Conservation (phyloP, 2,888 invertebrate genomes). For the Heliconius aoede region DNA sequence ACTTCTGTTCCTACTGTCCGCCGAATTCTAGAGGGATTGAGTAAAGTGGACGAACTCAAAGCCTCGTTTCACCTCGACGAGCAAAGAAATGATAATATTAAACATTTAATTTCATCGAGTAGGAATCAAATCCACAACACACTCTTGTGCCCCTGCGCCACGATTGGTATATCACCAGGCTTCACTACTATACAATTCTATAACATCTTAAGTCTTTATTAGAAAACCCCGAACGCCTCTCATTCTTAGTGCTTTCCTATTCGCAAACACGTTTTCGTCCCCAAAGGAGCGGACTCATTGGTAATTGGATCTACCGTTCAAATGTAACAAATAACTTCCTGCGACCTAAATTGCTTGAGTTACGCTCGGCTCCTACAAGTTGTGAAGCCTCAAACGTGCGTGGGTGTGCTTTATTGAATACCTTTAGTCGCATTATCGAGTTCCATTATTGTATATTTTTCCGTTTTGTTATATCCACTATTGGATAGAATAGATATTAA, state of each 20-base stretch:
- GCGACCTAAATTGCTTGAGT: conserved; percentile 35
- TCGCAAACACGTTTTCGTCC: conserved; percentile 30
- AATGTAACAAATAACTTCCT: conserved; percentile 47
- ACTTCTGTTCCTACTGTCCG: too few relatives aligned
- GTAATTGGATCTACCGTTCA: conserved; percentile 46
- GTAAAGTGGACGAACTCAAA: too few relatives aligned
- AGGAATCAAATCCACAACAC: too few relatives aligned
- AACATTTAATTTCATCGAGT: too few relatives aligned
- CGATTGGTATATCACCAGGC: not conserved
- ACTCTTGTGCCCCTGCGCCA: too few relatives aligned
- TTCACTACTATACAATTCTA: not conserved
- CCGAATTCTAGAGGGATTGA: too few relatives aligned
- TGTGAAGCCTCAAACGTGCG: conserved; percentile 24
- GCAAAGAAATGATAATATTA: too few relatives aligned
- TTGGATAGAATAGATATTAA: not conserved
- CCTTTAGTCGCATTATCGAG: not conserved
- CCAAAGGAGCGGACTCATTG: conserved; percentile 30
- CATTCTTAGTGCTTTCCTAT: conserved; percentile 5
- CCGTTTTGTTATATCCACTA: not conserved
- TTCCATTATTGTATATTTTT: not conserved
- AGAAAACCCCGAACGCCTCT: not conserved
- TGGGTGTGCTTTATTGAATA: conserved; percentile 7
- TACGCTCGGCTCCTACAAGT: conserved; percentile 14
- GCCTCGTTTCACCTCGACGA: too few relatives aligned
- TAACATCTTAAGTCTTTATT: not conserved